These are phyloP conservation scores for Xanthia togata DNA, from an alignment of 2,888 invertebrate species.

Conservation along the genomic window DNA sequence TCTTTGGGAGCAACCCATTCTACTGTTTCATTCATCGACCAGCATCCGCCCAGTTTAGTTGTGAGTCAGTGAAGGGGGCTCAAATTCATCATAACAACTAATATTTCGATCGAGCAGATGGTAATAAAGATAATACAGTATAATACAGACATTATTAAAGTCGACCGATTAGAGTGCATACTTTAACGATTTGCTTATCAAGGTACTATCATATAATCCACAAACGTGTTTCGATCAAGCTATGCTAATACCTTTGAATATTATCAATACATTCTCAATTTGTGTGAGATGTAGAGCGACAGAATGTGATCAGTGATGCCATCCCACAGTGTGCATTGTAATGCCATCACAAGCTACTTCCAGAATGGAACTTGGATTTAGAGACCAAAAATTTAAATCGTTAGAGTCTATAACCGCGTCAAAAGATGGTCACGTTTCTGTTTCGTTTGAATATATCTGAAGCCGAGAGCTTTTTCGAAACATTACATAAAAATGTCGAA, in stretches of 20 bases:
- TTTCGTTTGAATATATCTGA: too few species aligned
- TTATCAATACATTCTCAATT: slow-evolving; percentile 17
- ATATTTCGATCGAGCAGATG: not conserved
- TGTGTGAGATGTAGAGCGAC: slow-evolving; percentile 14
- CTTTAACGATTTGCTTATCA: slow-evolving; percentile 33
- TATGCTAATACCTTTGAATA: slow-evolving; percentile 21
- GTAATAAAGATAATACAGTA: slow-evolving; percentile 8
- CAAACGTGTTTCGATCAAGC: slow-evolving; percentile 14
- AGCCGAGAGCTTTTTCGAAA: too few species aligned
- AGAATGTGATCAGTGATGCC: slow-evolving; percentile 22
- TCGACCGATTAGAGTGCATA: slow-evolving; percentile 22
- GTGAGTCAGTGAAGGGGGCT: too few species aligned
- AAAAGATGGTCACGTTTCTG: too few species aligned
- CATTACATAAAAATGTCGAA: too few species aligned
- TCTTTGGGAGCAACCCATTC: too few species aligned
- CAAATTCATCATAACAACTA: not conserved
- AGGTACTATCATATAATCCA: slow-evolving; percentile 23
- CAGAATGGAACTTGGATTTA: not conserved
- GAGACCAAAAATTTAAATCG: not conserved
- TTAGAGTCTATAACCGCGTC: too few species aligned
- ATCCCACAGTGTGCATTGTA: not conserved
- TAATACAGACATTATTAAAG: not conserved
- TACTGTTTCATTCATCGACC: too few species aligned
- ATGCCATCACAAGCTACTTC: not conserved
- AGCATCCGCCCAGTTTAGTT: too few species aligned